phyloP scores from a whole-genome alignment of 1,140 invertebrate species.

The Pseudoatta argentina region DNA sequence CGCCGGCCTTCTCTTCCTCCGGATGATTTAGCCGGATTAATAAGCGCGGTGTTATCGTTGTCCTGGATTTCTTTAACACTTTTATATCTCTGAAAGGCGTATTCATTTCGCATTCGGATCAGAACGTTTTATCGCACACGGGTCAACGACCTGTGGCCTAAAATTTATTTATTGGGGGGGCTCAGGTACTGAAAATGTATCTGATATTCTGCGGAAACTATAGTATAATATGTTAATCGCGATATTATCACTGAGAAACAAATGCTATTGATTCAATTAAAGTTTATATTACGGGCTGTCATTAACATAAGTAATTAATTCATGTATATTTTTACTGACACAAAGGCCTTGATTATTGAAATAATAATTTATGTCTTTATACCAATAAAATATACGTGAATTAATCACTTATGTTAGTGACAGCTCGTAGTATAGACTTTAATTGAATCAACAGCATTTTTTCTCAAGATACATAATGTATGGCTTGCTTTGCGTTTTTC shows the following conservation, averaged over 20 bases:
- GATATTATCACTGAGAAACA: not conserved
- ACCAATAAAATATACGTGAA: too few species aligned
- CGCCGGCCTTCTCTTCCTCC: not conserved
- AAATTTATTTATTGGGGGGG: conserved; percentile 11
- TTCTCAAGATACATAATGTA: conserved; percentile 18
- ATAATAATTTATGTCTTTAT: too few species aligned
- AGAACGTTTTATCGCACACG: conserved; percentile 7
- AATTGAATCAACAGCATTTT: too few species aligned
- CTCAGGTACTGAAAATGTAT: conserved; percentile 21
- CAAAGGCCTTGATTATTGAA: too few species aligned
- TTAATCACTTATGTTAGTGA: too few species aligned
- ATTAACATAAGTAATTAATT: too few species aligned
- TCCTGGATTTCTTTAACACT: conserved; percentile 54
- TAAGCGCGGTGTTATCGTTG: conserved; percentile 59
- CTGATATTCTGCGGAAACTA: conserved; percentile 1
- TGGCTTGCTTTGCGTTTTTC: not conserved
- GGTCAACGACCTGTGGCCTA: conserved; percentile 10
- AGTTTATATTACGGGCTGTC: too few species aligned
- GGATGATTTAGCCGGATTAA: conserved; percentile 61
- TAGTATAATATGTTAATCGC: conserved; percentile 39
- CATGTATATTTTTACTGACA: too few species aligned
- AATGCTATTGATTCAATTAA: too few species aligned
- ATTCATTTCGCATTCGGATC: conserved; percentile 33
- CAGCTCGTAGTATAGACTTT: too few species aligned
- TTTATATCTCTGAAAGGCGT: conserved; percentile 22